Percentiles rank a stretch among this genome's conserved stretches.
phyloP scores from a whole-genome alignment of 2,797 vertebrate species.

The Champsocephalus esox region DNA sequence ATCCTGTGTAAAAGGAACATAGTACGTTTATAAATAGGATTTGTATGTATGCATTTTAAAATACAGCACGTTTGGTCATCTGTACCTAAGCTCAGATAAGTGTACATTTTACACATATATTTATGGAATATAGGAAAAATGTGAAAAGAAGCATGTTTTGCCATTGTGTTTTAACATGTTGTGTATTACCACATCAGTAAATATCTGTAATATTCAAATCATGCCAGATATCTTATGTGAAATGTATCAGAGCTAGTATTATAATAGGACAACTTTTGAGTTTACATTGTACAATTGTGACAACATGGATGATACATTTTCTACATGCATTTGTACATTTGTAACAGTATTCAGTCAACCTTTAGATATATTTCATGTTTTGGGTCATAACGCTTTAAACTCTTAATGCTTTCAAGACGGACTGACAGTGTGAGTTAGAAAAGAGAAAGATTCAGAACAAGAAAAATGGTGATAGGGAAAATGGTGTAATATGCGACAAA shows the following conservation, averaged over 20 bases:
- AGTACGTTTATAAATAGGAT: slow-evolving; percentile 66
- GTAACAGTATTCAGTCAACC: not conserved
- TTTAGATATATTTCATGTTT: not conserved
- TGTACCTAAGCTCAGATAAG: not conserved
- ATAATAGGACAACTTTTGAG: slow-evolving; percentile 14
- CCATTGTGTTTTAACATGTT: slow-evolving; percentile 18
- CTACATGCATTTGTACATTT: not conserved
- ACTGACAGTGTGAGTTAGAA: not conserved
- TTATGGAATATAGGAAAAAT: slow-evolving; percentile 30
- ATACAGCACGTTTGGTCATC: not conserved
- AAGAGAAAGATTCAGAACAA: not conserved
- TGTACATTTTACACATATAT: slow-evolving; percentile 33
- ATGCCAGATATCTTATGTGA: slow-evolving; percentile 6
- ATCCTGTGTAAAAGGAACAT: slow-evolving; percentile 89
- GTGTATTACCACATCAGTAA: slow-evolving; percentile 7
- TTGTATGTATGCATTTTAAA: not conserved
- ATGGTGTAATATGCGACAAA: slow-evolving; percentile 7
- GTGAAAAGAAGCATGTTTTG: slow-evolving; percentile 14
- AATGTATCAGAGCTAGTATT: slow-evolving; percentile 28
- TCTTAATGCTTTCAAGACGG: not conserved
- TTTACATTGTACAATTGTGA: slow-evolving; percentile 23
- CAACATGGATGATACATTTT: slow-evolving; percentile 24
- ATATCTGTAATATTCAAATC: slow-evolving; percentile 31
- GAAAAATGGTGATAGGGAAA: not conserved
- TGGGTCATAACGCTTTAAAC: not conserved